phyloP scores from a whole-genome alignment of 2,888 invertebrate genomes.

The Megamerina dolium region DNA sequence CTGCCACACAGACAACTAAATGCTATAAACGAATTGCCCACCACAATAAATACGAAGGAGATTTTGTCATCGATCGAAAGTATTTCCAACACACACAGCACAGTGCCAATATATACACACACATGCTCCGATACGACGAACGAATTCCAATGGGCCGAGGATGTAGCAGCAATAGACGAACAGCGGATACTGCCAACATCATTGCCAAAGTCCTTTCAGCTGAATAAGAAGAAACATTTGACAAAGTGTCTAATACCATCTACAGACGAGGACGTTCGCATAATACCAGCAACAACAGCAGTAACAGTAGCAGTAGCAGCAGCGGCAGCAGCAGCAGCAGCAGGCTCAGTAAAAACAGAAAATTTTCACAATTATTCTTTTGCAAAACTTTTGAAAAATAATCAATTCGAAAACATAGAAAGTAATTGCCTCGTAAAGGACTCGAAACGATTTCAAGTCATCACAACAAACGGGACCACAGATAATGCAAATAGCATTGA shows the following conservation, averaged over 20 bases:
- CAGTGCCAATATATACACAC: no score
- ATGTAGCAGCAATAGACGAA: conserved; percentile 4
- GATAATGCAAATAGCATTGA: neutral
- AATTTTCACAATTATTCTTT: conserved; percentile 16
- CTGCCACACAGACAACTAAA: conserved; percentile 6
- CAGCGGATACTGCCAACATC: conserved; percentile 15
- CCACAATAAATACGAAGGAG: neutral
- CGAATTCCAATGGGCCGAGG: conserved; percentile 5
- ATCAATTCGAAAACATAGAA: conserved; percentile 2
- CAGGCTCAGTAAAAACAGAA: conserved; percentile 15
- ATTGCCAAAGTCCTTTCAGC: conserved; percentile 9
- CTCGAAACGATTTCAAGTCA: no score
- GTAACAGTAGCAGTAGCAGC: conserved; percentile 8
- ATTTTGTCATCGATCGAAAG: conserved; percentile 11
- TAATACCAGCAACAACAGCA: conserved; percentile 22
- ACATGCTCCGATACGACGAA: conserved; percentile 4
- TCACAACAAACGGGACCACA: no score
- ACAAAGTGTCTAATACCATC: conserved; percentile 29
- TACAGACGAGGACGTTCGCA: conserved; percentile 21
- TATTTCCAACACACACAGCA: conserved; percentile 6
- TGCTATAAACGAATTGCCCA: no score
- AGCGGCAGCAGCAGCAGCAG: conserved; percentile 16
- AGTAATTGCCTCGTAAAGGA: no score
- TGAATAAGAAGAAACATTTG: conserved; percentile 23
- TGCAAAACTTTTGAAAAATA: conserved; percentile 7